Evolutionary conservation across 2,113 vertebrate species (phyloP), one percentile per base, ranked within the genome.

Genomic region (Callospermophilus lateralis): DNA sequence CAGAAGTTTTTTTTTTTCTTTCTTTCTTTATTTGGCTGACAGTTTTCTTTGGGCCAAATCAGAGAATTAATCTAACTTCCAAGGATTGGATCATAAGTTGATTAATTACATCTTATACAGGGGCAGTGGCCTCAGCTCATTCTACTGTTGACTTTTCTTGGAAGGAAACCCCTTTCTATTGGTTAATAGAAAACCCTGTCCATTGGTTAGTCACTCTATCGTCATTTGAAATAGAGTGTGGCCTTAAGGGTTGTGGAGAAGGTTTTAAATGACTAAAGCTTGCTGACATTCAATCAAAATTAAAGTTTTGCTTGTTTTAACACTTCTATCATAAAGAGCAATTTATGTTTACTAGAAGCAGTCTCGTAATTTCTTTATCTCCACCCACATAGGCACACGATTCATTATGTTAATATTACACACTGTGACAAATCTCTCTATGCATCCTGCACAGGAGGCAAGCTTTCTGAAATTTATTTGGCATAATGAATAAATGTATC

Each of bases 11-110:
- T 48, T 48, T 48, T 48, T 48, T 48, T 37, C 3, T 3, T 63
- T 34, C 76, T n/a, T 12, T 19, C 8, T 93, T 83, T 9, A 79
- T 70, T 93, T 94, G 42, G 22, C 24, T 72, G 65, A 10, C 12
- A 63, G 22, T 39, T 73, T 93, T 70, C 34, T 89, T 17, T 88
- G 72, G 42, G 24, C 15, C 48, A 78, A 42, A 61, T n/a, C 34
- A 61, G 34, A 95, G 37, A 92, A 92, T 70, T 67, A 58, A 74
- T 84, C 37, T 86, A 73, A 92, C 32, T 67, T 96, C 13, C 9
- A 48, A 89, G 7, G 67, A 45, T 73, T 30, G 42, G 34, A 72
- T 86, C 65, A 61, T 22, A 79, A 39, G 22, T 17, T 9, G n/a
- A 1, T 19, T 72, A 84, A 65, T 8, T 68, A 30, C 55, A 55